These are phyloP conservation scores for Psittacus erithacus DNA, from an alignment of 2,113 vertebrate species.

Conservation along the genomic window DNA sequence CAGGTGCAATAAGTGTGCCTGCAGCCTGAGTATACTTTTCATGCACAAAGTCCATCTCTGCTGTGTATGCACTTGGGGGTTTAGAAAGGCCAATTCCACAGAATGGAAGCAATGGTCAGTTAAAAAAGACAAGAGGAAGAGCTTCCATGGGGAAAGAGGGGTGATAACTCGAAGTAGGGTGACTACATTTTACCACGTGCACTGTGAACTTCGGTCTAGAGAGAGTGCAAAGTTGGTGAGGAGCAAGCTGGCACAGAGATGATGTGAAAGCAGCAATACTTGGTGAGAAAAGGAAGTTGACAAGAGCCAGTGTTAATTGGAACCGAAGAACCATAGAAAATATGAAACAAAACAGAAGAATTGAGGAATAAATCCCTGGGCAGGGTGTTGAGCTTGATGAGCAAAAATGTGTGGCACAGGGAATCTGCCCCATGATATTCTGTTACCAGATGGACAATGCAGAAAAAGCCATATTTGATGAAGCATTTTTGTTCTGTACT, in stretches of 20 bases:
- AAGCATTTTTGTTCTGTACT: neutral
- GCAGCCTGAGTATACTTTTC: neutral
- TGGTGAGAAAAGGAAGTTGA: neutral
- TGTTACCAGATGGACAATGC: neutral
- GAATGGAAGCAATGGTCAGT: neutral
- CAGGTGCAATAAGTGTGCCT: neutral
- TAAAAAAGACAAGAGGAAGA: neutral
- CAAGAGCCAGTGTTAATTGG: neutral
- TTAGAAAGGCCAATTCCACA: neutral
- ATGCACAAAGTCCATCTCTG: neutral
- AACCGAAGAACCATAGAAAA: neutral
- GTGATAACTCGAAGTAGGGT: neutral
- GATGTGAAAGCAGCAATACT: neutral
- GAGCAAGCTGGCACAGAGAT: neutral
- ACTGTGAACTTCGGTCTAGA: neutral
- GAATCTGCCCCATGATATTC: neutral
- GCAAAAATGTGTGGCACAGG: neutral
- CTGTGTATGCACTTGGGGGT: rapidly evolving
- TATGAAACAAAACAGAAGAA: neutral
- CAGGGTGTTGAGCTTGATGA: neutral
- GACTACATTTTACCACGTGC: rapidly evolving
- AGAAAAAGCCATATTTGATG: neutral
- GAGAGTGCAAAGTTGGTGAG: neutral
- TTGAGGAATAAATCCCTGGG: neutral
- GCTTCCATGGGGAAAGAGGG: neutral